These are phyloP conservation scores for Drosophila lacertosa DNA, from an alignment of 1,140 invertebrate species.

Conservation along the genomic window DNA sequence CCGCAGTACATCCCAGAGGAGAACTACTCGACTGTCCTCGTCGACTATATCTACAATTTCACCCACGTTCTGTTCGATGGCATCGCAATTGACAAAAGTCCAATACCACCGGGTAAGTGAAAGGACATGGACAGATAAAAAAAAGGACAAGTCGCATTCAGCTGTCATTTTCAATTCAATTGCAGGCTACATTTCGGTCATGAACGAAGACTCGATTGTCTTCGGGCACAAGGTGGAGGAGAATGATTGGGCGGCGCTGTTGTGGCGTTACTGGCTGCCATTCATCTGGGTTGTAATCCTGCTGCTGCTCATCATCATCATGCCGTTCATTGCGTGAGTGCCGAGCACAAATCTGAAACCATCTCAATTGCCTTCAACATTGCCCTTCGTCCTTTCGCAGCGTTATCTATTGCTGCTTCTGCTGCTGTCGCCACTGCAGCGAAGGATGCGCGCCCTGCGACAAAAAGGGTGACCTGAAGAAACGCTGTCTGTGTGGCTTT, in stretches of 20 bases:
- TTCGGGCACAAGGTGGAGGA: conserved; percentile 82
- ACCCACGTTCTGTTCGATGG: conserved; percentile 52
- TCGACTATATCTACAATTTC: conserved; percentile 49
- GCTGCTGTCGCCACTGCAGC: conserved; percentile 91
- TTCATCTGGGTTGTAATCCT: conserved; percentile 85
- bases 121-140: no score
- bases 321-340: conserved; percentile 87
- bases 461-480: conserved; percentile 91
- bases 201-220: conserved; percentile 32
- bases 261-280: conserved; percentile 86
- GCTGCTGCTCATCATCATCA: conserved; percentile 86
- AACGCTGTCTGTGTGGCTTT: conserved; percentile 89
- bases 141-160: background rate
- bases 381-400: conserved; percentile 67
- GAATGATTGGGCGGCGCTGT: conserved; percentile 85
- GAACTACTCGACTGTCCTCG: conserved; percentile 4
- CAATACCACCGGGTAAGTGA: conserved; percentile 13
- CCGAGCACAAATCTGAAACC: background rate
- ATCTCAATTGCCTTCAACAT: background rate
- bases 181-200: conserved; percentile 68
- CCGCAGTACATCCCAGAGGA: conserved; percentile 34
- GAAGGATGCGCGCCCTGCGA: conserved; percentile 90
- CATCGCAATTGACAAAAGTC: conserved; percentile 19
- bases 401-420: conserved; percentile 93
- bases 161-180: background rate